These are phyloP conservation scores for Drosophila nebulosa DNA, from an alignment of 1,140 invertebrate species.

Conservation along the genomic window DNA sequence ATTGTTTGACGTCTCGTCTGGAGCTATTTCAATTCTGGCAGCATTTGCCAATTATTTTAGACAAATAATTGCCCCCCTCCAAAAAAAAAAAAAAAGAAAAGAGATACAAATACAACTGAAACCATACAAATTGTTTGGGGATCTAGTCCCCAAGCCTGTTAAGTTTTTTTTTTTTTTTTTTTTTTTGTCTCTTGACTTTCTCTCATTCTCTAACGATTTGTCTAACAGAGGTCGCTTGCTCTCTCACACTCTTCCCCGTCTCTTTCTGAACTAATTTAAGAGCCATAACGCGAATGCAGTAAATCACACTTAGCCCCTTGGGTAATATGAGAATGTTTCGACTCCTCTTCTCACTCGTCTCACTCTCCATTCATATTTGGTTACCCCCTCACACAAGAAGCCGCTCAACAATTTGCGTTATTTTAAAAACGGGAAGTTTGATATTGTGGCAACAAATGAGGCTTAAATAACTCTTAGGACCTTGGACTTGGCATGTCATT, in stretches of 20 bases:
- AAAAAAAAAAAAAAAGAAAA: constrained; percentile 11
- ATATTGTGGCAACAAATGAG: constrained; percentile 36
- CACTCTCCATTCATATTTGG: no score
- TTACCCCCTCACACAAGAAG: constrained; percentile 45
- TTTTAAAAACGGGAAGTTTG: constrained; percentile 28
- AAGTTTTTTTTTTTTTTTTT: no score
- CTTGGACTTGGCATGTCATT: constrained; percentile 37
- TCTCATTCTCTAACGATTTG: not conserved
- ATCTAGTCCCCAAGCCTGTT: constrained; percentile 61
- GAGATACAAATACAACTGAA: constrained; percentile 6
- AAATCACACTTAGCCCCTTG: constrained; percentile 25
- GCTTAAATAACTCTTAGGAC: constrained; percentile 9
- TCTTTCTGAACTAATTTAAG: constrained; percentile 47
- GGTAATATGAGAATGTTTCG: constrained; percentile 28
- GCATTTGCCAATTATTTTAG: constrained; percentile 74
- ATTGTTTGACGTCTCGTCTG: constrained; percentile 72
- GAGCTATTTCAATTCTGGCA: constrained; percentile 34
- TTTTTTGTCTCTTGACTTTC: constrained; percentile 7
- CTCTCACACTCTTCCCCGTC: not conserved
- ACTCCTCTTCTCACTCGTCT: not conserved
- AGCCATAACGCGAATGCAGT: constrained; percentile 24
- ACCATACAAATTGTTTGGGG: constrained; percentile 67
- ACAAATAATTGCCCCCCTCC: constrained; percentile 68
- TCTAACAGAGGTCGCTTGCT: not conserved
- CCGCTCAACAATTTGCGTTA: constrained; percentile 64